A percentile compares a stretch with the other conserved stretches of the same genome.
phyloP scores from a whole-genome alignment of 2,888 invertebrate genomes.

The Volucella inanis region DNA sequence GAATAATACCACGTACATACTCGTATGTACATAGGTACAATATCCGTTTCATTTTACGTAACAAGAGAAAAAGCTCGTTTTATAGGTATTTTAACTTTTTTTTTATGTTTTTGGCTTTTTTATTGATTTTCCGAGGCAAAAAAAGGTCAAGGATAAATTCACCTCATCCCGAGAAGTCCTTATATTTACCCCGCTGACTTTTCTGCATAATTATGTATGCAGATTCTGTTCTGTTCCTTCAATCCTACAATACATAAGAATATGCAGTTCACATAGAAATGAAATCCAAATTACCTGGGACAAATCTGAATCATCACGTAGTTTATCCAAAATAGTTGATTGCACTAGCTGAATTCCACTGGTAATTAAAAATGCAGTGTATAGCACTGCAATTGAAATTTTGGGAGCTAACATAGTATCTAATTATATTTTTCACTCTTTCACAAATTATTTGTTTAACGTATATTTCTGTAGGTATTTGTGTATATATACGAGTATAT shows the following conservation, averaged over 20 bases:
- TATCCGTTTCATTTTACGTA: constrained; percentile 65
- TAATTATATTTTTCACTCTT: constrained; percentile 11
- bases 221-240: neutral
- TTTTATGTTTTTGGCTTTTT: constrained; percentile 72
- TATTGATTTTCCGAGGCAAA: constrained; percentile 67
- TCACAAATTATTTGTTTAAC: constrained; percentile 48
- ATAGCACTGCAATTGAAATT: constrained; percentile 55
- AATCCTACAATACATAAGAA: neutral
- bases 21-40: constrained; percentile 4
- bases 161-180: constrained; percentile 50
- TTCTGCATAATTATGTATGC: constrained; percentile 2
- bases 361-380: constrained; percentile 62
- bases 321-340: constrained; percentile 86
- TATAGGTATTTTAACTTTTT: constrained; percentile 41
- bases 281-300: constrained; percentile 85
- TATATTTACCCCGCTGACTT: constrained; percentile 27
- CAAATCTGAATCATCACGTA: constrained; percentile 86
- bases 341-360: constrained; percentile 76
- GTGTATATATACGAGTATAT: constrained; percentile 19
- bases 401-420: constrained; percentile 63
- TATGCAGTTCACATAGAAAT: neutral
- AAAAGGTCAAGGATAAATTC: constrained; percentile 73
- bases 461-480: neutral
- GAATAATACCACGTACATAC: constrained; percentile 23
- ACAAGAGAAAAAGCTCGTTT: constrained; percentile 68